Percentiles rank a stretch among this genome's conserved stretches.
Conservation (phyloP, 2,888 invertebrate species). For the Chaitophorus viminalis region DNA sequence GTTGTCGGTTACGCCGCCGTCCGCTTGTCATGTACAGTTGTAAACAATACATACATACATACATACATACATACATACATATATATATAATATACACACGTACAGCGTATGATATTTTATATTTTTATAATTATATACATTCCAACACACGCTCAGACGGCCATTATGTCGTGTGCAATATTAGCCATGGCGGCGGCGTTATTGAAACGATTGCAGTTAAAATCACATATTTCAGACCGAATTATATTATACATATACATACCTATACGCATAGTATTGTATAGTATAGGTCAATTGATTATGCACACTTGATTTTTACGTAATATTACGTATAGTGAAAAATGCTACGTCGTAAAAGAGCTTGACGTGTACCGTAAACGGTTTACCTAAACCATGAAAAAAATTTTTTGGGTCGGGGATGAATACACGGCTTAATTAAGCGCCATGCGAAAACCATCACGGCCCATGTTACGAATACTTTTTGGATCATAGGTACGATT, state of each 20-base stretch:
- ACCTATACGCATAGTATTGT: no score
- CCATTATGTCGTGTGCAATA: background rate
- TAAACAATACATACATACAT: background rate
- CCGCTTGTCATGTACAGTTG: background rate
- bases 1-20: background rate
- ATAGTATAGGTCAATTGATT: slow-evolving; percentile 8
- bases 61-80: background rate
- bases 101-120: background rate
- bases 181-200: background rate
- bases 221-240: background rate
- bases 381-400: no score
- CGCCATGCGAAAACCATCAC: no score
- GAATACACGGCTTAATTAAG: no score
- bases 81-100: no score
- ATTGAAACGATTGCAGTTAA: background rate
- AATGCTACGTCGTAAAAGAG: background rate
- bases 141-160: background rate
- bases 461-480: no score
- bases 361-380: no score
- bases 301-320: background rate
- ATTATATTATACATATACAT: background rate
- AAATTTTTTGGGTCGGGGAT: no score
- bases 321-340: background rate
- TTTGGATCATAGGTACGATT: no score
- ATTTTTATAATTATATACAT: background rate